These are phyloP conservation scores for Alcis repandata DNA, from an alignment of 2,888 invertebrate genomes.

Conservation along the genomic window DNA sequence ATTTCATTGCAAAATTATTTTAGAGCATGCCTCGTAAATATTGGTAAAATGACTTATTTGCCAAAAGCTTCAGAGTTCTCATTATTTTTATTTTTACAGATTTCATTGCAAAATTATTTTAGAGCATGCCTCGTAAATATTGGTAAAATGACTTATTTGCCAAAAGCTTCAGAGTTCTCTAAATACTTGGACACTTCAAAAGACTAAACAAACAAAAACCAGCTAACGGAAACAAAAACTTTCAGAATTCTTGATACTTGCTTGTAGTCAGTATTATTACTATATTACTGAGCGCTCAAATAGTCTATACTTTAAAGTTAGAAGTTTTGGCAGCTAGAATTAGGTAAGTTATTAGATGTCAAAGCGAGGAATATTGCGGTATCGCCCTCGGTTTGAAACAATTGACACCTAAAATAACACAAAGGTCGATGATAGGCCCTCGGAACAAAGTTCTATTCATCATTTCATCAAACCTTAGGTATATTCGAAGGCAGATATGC, in stretches of 20 bases:
- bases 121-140: too few relatives aligned
- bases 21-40: too few relatives aligned
- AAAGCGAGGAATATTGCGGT: slow-evolving; percentile 2
- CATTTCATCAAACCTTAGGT: neutral
- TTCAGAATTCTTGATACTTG: neutral
- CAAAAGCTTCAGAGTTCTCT: neutral
- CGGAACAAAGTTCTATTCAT: neutral
- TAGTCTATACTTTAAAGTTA: neutral
- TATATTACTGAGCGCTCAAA: slow-evolving; percentile 9
- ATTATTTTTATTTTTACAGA: too few relatives aligned
- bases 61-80: neutral
- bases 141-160: neutral
- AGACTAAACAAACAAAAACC: neutral
- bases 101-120: too few relatives aligned
- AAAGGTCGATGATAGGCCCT: slow-evolving; percentile 8
- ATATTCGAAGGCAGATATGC: neutral
- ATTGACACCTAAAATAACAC: slow-evolving; percentile 26
- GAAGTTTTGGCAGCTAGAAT: slow-evolving; percentile 3
- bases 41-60: neutral
- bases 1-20: too few relatives aligned
- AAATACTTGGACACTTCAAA: neutral
- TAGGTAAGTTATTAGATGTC: slow-evolving; percentile 8
- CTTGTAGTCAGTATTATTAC: neutral
- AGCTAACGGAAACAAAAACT: slow-evolving; percentile 2
- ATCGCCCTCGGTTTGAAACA: neutral